A percentile compares a stretch with the other conserved stretches of the same genome.
phyloP scores from a whole-genome alignment of 1,140 invertebrate genomes.

The Triops longicaudatus region DNA sequence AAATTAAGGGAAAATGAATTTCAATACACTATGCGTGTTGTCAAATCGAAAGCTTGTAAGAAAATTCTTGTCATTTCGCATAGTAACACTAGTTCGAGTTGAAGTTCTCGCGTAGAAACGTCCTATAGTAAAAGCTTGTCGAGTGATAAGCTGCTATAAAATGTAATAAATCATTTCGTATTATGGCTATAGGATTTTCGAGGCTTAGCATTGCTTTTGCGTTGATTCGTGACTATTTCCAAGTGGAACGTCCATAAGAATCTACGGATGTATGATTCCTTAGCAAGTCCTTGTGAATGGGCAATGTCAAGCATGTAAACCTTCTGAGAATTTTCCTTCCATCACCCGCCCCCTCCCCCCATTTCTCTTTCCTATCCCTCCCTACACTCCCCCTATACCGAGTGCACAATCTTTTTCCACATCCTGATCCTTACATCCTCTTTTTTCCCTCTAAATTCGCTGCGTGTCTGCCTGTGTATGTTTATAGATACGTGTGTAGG shows the following conservation, averaged over 20 bases:
- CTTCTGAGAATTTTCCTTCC: background rate
- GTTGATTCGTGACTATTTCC: too few relatives aligned
- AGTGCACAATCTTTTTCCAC: constrained; percentile 8
- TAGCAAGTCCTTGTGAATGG: constrained; percentile 11
- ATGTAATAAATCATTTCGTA: too few relatives aligned
- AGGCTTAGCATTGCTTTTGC: too few relatives aligned
- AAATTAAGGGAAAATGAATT: too few relatives aligned
- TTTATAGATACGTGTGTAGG: constrained; percentile 6
- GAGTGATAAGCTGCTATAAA: too few relatives aligned
- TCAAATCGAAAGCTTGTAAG: too few relatives aligned
- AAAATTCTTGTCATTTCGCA: too few relatives aligned
- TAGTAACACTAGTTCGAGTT: too few relatives aligned
- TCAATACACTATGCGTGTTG: too few relatives aligned
- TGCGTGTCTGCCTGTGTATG: constrained; percentile 5
- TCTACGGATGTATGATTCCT: background rate
- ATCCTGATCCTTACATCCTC: constrained; percentile 14
- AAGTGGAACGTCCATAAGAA: background rate
- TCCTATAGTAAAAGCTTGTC: too few relatives aligned
- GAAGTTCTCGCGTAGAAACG: too few relatives aligned
- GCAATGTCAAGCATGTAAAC: background rate
- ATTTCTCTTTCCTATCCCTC: background rate
- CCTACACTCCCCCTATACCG: background rate
- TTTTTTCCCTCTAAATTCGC: background rate
- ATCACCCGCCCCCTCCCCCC: background rate
- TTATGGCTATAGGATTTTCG: too few relatives aligned